A percentile compares a stretch with the other conserved stretches of the same genome.
Evolutionary conservation across 2,797 vertebrate genomes (phyloP).

Genomic region (Rhyacichthys aspro): DNA sequence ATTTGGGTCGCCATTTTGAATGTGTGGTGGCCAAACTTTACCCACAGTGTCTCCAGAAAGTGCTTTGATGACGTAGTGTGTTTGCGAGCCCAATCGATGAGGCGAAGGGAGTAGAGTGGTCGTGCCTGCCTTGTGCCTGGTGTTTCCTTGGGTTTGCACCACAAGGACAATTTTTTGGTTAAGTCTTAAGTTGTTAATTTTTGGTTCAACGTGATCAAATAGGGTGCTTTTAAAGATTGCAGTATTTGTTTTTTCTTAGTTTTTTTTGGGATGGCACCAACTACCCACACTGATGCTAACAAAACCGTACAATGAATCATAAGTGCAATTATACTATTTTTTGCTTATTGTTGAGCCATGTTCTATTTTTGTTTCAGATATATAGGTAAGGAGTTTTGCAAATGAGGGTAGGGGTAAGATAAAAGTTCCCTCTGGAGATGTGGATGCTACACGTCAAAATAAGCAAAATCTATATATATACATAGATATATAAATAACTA

Average conservation of each 20-base stretch:
- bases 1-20: slow-evolving; percentile 99
- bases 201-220: slow-evolving; percentile 71
- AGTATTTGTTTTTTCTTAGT: slow-evolving; percentile 74
- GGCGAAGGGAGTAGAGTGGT: slow-evolving; percentile 44
- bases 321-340: slow-evolving; percentile 99
- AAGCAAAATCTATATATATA: slow-evolving; percentile 53
- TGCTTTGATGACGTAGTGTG: slow-evolving; percentile 87
- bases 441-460: slow-evolving; percentile 70
- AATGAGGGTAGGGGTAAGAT: slow-evolving; percentile 53
- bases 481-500: slow-evolving; percentile 60
- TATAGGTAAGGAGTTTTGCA: slow-evolving; percentile 61
- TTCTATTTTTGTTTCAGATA: slow-evolving; percentile 66
- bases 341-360: slow-evolving; percentile 81
- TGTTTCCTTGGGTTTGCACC: slow-evolving; percentile 86
- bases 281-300: slow-evolving; percentile 86
- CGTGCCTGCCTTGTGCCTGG: slow-evolving; percentile 77
- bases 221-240: slow-evolving; percentile 88
- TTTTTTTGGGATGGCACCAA: slow-evolving; percentile 72
- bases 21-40: slow-evolving; percentile 99
- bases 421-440: slow-evolving; percentile 57
- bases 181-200: slow-evolving; percentile 79
- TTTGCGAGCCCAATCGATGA: slow-evolving; percentile 46
- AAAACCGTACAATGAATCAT: slow-evolving; percentile 87
- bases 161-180: slow-evolving; percentile 74
- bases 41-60: slow-evolving; percentile 99